A percentile compares a stretch with the other conserved stretches of the same genome.
Conservation (phyloP, 2,113 vertebrate species). For the Pyrgilauda ruficollis region DNA sequence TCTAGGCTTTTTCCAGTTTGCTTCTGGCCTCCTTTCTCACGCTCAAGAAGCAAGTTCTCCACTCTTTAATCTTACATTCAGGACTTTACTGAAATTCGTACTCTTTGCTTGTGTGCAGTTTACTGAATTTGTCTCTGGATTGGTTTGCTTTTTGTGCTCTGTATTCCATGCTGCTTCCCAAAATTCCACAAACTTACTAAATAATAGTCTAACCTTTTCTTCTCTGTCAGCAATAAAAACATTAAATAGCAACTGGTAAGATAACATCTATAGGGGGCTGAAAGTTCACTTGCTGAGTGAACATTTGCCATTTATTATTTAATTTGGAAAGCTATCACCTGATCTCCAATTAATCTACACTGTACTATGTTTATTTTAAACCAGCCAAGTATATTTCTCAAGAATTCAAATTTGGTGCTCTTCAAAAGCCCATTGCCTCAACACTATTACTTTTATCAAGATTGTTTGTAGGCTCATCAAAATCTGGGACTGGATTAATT, state of each 20-base stretch:
- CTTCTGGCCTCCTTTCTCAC: not conserved
- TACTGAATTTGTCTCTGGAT: not conserved
- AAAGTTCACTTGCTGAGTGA: not conserved
- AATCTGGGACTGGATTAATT: not conserved
- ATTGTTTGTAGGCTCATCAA: not conserved
- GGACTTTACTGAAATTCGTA: not conserved
- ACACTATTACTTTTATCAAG: not conserved
- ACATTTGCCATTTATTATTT: not conserved
- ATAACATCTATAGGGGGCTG: not conserved
- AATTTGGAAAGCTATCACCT: not conserved
- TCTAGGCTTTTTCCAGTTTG: not conserved
- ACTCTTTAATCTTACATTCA: not conserved
- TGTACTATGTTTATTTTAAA: constrained; percentile 5
- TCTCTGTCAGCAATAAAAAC: not conserved
- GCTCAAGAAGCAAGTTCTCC: not conserved
- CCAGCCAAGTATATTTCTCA: not conserved
- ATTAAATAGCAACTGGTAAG: not conserved
- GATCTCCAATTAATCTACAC: not conserved
- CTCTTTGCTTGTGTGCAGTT: not conserved
- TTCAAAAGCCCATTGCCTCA: not conserved
- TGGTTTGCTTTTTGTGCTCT: not conserved
- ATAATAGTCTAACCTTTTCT: not conserved
- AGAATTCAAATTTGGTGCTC: not conserved
- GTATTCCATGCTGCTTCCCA: not conserved
- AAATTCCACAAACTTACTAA: not conserved